phyloP scores from a whole-genome alignment of 1,140 invertebrate species.

The Steinernema feltiae region DNA sequence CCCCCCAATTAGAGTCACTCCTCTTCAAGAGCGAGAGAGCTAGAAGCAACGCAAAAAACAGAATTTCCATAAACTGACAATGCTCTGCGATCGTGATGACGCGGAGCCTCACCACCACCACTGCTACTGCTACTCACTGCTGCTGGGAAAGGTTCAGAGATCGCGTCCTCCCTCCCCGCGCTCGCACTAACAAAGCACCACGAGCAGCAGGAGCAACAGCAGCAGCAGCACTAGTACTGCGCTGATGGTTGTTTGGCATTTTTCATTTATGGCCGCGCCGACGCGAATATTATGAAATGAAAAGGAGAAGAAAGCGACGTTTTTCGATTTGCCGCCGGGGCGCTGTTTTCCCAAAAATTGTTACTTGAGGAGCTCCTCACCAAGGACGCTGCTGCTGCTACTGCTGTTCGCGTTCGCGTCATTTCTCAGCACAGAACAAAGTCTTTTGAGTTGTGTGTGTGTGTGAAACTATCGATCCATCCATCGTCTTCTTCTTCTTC shows the following conservation, averaged over 20 bases:
- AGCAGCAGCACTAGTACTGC: neutral
- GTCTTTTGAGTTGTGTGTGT: no score
- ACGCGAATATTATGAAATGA: neutral
- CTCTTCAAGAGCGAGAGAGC: neutral
- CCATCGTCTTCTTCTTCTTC: no score
- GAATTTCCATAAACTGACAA: conserved; percentile 10
- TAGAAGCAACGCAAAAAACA: neutral
- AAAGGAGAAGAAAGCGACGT: neutral
- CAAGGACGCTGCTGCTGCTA: neutral
- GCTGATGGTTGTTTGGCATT: neutral
- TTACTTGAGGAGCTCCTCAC: neutral
- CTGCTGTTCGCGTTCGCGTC: no score
- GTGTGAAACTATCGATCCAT: conserved; percentile 1
- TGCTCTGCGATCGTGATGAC: neutral
- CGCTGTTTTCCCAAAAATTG: conserved; percentile 5
- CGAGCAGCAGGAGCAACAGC: neutral
- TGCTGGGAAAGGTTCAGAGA: neutral
- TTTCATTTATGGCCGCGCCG: neutral
- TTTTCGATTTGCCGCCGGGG: neutral
- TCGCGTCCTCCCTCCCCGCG: neutral
- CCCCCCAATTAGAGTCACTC: conserved; percentile 2
- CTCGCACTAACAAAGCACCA: neutral
- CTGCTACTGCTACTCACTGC: neutral
- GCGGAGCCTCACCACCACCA: neutral
- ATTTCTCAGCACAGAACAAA: no score